Base-by-base conservation (phyloP, 35 echinoderm and acorn worm genomes). In the Ophioderma brevispina region DNA sequence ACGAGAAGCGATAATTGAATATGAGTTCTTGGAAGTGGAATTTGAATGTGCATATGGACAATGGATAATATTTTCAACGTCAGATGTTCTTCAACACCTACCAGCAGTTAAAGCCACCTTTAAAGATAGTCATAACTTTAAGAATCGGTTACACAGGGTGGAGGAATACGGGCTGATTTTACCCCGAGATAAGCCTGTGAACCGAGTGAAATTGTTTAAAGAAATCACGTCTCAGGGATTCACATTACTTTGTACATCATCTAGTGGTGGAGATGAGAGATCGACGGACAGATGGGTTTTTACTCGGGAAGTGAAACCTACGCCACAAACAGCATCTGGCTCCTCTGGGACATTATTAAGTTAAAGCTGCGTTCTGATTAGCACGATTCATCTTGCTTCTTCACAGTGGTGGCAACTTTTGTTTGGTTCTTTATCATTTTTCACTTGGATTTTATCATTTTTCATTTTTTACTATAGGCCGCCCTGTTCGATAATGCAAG, bases 201-300 rank as follows among this genome's bases (percentile, higher is more conserved):
- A 94, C 55, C 82, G 96, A 39, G 76, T 98, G 23, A 86, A 90
- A 56, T 78, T 98, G 63, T 98, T 98, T 70, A 79, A 87, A 32
- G 93, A 98, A 59, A 92, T 94, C 1, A 92, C 96, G 1, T 76
- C 87, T 52, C 82, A 87, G 13, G 87, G 96, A 15, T 98, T 98
- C 78, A 77, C 80, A 77, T 83, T 98, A 46, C 40, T 76, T 25
- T 94, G 89, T 33, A 87, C 87, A 17, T 92, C 96, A 0, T 98
- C 96, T 10, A 94, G 96, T 90, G 96, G 96, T 0, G 92, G 96
- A 13, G 96, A 98, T 41, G 96, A 98, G 78, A 64, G 96, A 11
- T 94, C 96, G 6, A 98, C 96, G 14, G 96, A 98, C 55, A 78
- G 96, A 43, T 98, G 96, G 96, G 85, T 94, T 1, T 98, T 98